phyloP scores from a whole-genome alignment of 2,888 invertebrate genomes.

The Mylabris sibirica region DNA sequence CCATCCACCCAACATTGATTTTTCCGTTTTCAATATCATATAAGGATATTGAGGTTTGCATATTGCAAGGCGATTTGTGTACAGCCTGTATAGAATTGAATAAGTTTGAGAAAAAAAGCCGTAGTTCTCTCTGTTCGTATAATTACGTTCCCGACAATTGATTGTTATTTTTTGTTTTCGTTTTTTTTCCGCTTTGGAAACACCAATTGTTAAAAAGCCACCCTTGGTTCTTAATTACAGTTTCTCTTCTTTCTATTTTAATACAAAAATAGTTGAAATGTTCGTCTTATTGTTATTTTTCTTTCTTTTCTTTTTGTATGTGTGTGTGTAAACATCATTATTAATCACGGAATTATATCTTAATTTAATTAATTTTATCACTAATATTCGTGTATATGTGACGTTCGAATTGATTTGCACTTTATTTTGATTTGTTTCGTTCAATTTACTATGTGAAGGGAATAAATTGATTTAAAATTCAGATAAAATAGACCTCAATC shows the following conservation, averaged over 20 bases:
- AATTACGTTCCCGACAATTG: not conserved
- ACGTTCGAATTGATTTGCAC: slow-evolving; percentile 6
- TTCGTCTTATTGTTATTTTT: slow-evolving; percentile 1
- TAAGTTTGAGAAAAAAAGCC: not conserved
- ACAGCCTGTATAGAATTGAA: not conserved
- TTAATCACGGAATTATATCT: not conserved
- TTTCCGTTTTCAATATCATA: too few species aligned
- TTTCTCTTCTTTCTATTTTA: slow-evolving; percentile 9
- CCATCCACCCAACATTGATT: too few species aligned
- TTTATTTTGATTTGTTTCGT: slow-evolving; percentile 2
- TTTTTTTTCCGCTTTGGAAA: not conserved
- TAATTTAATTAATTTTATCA: slow-evolving; percentile 3
- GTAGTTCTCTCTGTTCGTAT: not conserved
- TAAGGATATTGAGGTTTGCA: too few species aligned
- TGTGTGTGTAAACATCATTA: not conserved
- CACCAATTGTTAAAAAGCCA: not conserved
- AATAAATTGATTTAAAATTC: slow-evolving; percentile 16
- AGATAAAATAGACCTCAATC: slow-evolving; percentile 11
- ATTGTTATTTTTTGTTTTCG: not conserved
- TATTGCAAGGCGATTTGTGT: too few species aligned
- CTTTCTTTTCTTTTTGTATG: too few species aligned
- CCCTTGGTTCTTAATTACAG: not conserved
- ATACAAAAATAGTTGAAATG: not conserved
- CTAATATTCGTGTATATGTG: not conserved
- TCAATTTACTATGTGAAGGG: not conserved